Evolutionary conservation across 30 jellyfish, hydroid and myxozoan species (phyloP), one percentile per base, ranked within the genome.

Genomic region (Nemopilema nomurai): DNA sequence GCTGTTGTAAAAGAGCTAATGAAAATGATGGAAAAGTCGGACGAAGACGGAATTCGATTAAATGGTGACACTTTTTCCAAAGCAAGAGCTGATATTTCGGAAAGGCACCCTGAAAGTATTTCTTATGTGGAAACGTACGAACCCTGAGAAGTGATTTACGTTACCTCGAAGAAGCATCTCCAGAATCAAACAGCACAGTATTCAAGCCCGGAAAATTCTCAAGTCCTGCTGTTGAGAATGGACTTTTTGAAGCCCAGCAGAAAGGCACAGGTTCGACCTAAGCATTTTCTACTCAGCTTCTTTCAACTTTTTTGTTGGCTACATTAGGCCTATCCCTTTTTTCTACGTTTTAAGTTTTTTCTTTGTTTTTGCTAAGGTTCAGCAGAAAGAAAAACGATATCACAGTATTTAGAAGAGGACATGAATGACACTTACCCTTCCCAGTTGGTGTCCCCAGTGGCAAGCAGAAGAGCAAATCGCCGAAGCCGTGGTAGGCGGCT

Each of bases 321-420:
- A n/a, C n/a, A n/a, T n/a, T n/a, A n/a, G n/a, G n/a, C n/a, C n/a
- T n/a, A n/a, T n/a, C n/a, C n/a, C n/a, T n/a, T n/a, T 41, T 41
- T 41, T 41, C 57, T 41, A 13, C 57, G 57, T 41, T 41, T 13
- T 41, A 41, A 41, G 57, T 41, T 3, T 41, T 41, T 41, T 13
- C 13, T 6, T 41, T 3, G 6, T 41, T 13, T 41, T 41, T 62
- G 27, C 9, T 19, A 70, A 85, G 93, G 30, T 23, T 20, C 68
- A 26, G 30, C 75, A 20, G 89, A 83, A 25, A 71, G 86, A 53
- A 83, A 67, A 9, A 79, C 97, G 50, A 90, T 90, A 65, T 31
- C 97, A 4, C 92, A 77, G 51, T 90, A 90, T 81, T 65, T 90
- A 49, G 82, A 90, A 20, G 95, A 87, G 77, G 98, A 92, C 30